Base-by-base conservation (phyloP, 1,140 invertebrate species). In the Galleria mellonella region DNA sequence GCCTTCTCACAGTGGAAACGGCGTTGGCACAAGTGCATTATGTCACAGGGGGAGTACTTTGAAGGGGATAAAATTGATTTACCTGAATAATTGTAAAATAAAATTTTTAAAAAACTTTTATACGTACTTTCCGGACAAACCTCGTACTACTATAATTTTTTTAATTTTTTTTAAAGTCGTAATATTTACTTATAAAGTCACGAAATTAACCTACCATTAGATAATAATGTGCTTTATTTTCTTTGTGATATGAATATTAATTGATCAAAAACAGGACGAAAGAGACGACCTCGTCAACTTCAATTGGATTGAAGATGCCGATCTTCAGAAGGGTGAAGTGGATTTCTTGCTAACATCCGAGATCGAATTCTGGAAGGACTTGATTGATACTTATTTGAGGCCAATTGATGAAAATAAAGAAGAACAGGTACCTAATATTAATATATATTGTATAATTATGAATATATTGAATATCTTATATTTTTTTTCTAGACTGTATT, bases 321-420 rank as follows among this genome's bases (percentile, higher is more conserved):
- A 94, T 47, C 83, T 98, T 8, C 92, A 94, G 46, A 94, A 96
- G 66, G 96, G 96, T 2, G 94, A 96, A 72, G 94, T 97, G 0
- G 94, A 96, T 57, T 95, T 93, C 54, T 75, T 98, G 11, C 92
- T 92, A 0, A 92, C 92, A 35, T 90, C 91, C 11, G 97, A 98
- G 83, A 91, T 93, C 10, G 89, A 91, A 38, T 98, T 99, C 79
- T 98, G 97, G 97, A 96, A 94, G 65, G 97, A 98, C 54, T 83
- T 98, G 8, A 91, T 99, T 35, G 94, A 94, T 36, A 94, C 96
- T 59, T 98, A 98, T 87, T 86, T 99, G 2, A 92, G 92, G 72
- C 97, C 97, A n/a, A 93, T 99, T 47, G 95, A 97, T 62, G 95
- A 97, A 69, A 94, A 99, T 75, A 94, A 95, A 60, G 89, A 93